Evolutionary conservation across 2,888 invertebrate genomes (phyloP).

Genomic region (Mythimna lalbum): DNA sequence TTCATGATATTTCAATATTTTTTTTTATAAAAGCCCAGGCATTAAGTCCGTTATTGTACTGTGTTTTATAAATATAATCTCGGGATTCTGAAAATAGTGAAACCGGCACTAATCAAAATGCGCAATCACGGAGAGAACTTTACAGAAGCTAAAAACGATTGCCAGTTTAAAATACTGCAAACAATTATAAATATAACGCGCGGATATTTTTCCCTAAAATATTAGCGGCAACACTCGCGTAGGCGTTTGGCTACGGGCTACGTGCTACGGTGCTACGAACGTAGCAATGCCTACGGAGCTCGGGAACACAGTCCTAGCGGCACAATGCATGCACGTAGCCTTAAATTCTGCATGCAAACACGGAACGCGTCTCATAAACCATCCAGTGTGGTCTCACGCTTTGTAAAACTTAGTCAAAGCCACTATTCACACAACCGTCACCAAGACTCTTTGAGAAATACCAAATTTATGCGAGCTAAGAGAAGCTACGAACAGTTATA

Average conservation of each 20-base stretch:
- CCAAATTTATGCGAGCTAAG: slow-evolving; percentile 44
- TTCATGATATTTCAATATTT: neutral
- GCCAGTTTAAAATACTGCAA: neutral
- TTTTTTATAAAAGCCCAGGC: neutral
- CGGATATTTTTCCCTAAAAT: slow-evolving; percentile 4
- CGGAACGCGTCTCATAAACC: slow-evolving; percentile 19
- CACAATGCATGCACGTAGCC: slow-evolving; percentile 16
- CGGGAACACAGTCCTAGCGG: neutral
- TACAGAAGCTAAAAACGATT: neutral
- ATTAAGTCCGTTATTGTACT: no score
- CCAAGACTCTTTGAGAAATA: slow-evolving; percentile 45
- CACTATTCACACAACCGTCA: slow-evolving; percentile 52
- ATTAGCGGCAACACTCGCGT: neutral
- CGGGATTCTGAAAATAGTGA: neutral
- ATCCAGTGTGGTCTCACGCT: slow-evolving; percentile 7
- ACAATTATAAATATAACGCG: slow-evolving; percentile 6
- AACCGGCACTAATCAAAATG: no score
- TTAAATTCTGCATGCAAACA: slow-evolving; percentile 14
- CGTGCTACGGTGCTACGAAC: slow-evolving; percentile 50
- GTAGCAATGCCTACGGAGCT: slow-evolving; percentile 20
- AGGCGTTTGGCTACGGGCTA: slow-evolving; percentile 20
- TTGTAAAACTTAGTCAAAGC: slow-evolving; percentile 46
- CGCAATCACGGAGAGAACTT: no score
- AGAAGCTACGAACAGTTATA: slow-evolving; percentile 23
- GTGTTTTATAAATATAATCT: neutral